Evolutionary conservation across 2,113 vertebrate genomes (phyloP), one percentile per base, ranked within the genome.

Genomic region (Stegostoma tigrinum): DNA sequence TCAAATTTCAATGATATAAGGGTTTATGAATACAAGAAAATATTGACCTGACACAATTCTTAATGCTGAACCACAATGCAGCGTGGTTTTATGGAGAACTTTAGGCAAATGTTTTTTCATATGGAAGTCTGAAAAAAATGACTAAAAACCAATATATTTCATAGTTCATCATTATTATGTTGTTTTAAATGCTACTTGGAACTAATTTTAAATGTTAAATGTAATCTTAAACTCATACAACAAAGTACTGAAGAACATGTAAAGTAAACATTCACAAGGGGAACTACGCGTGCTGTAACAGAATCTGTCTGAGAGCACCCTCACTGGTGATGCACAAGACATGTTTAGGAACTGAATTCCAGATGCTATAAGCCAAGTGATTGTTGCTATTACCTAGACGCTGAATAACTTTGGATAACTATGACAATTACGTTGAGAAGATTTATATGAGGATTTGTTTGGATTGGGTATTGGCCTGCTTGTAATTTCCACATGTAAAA

Each of bases 301-400:
- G 75, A 80, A n/a, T 80, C n/a, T 30, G 48, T 52, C 86, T 48
- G 24, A 48, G 61, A 90, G 30, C 27, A 5, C 87, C 17, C 17
- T 64, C 87, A 64, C 27, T 91, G 52, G 52, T 61, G 52, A 64
- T 64, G 24, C 55, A 91, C 27, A 21, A 30, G 52, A 91, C 87
- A 91, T 64, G 86, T 89, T 89, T 30, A 89, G 55, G 55, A 91
- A 17, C 27, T 91, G 87, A 91, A 64, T 64, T 64, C 87, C 87
- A 91, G 87, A n/a, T 91, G 87, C 8, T 34, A 34, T 64, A 34
- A n/a, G 64, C 0, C 55, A 61, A 91, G n/a, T n/a, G 61, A n/a
- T 91, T 64, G 55, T 30, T 52, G 30, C 87, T 30, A 61, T 64
- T 34, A 34, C 55, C 55, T 12, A n/a, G 3, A 64, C 12, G 45